Percentiles rank a stretch among this genome's conserved stretches.
phyloP scores from a whole-genome alignment of 2,888 invertebrate genomes.

The Disparrhopalites patrizii region DNA sequence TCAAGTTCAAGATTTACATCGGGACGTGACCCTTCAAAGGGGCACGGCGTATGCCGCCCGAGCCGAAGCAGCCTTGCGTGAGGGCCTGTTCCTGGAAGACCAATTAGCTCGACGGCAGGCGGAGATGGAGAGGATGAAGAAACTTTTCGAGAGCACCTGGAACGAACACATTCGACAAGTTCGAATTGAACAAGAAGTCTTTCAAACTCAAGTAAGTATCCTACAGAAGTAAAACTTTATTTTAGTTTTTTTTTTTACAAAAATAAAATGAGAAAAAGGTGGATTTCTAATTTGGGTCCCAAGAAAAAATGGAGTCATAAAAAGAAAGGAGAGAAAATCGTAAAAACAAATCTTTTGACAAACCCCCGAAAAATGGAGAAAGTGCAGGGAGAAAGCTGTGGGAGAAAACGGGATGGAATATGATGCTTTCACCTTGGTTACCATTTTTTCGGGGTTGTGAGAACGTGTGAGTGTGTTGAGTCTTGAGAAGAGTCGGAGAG shows the following conservation, averaged over 20 bases:
- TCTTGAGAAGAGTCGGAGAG: not conserved
- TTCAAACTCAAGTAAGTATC: slow-evolving; percentile 56
- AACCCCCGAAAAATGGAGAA: not conserved
- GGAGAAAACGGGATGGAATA: no score
- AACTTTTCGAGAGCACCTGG: slow-evolving; percentile 64
- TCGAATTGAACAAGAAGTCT: slow-evolving; percentile 66
- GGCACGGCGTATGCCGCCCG: slow-evolving; percentile 51
- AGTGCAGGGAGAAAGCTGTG: no score
- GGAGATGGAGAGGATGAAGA: slow-evolving; percentile 60
- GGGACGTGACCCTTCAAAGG: slow-evolving; percentile 64
- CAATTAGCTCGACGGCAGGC: slow-evolving; percentile 61
- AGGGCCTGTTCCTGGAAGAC: slow-evolving; percentile 60
- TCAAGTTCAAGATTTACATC: slow-evolving; percentile 64
- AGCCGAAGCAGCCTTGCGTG: slow-evolving; percentile 57
- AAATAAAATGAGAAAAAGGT: not conserved
- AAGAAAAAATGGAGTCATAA: not conserved
- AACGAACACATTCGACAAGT: slow-evolving; percentile 68
- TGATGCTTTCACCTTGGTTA: no score
- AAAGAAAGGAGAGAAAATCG: not conserved
- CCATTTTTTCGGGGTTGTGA: no score
- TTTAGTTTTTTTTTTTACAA: not conserved
- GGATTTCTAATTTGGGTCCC: no score
- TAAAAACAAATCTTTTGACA: not conserved
- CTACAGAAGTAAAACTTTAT: not conserved
- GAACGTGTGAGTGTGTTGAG: not conserved